These are phyloP conservation scores for Mohoua ochrocephala DNA, from an alignment of 2,113 vertebrate species.

Conservation along the genomic window DNA sequence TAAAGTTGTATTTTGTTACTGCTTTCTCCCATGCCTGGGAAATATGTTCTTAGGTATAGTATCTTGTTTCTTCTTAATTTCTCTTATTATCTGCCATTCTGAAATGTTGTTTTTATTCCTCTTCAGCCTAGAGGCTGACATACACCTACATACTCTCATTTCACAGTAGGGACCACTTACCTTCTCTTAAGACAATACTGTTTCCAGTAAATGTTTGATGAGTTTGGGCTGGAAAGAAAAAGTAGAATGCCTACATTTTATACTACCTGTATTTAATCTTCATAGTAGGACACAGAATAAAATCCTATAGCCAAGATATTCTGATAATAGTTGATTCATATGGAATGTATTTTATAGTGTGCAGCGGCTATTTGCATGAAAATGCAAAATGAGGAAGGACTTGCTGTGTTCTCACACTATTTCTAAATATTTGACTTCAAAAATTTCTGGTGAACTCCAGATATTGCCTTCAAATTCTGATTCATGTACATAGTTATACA, in stretches of 20 bases:
- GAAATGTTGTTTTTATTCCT: neutral
- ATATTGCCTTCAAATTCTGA: neutral
- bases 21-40: neutral
- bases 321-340: neutral
- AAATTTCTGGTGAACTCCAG: neutral
- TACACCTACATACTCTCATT: neutral
- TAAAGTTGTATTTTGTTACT: neutral
- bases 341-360: neutral
- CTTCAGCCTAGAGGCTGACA: neutral
- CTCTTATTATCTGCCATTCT: neutral
- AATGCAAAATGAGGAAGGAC: neutral
- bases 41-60: neutral
- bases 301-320: neutral
- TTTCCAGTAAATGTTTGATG: neutral
- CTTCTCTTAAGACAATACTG: neutral
- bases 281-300: neutral
- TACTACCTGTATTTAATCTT: neutral
- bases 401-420: neutral
- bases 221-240: neutral
- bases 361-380: neutral
- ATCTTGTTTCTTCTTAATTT: neutral
- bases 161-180: neutral
- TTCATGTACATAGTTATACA: neutral
- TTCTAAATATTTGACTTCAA: neutral
- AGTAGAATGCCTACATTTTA: neutral